Conservation (phyloP, 2,888 invertebrate species). For the Lasioglossum marginatum region DNA sequence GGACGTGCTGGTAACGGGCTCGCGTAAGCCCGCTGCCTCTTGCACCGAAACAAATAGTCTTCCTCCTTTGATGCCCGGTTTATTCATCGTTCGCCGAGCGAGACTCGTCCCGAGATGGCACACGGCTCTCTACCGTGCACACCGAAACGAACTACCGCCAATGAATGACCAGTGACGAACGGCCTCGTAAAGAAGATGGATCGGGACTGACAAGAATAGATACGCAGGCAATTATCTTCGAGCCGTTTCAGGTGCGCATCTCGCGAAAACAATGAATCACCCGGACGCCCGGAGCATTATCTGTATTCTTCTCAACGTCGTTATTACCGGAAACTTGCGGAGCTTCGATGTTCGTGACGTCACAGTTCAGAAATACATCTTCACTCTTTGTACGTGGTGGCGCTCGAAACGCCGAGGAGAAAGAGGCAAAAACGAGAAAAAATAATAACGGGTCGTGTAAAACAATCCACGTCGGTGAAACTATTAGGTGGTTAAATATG, state of each 20-base stretch:
- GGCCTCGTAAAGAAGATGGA: constrained; percentile 68
- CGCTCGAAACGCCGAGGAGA: too few relatives aligned
- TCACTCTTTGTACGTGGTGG: background rate
- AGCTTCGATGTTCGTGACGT: background rate
- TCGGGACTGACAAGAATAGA: constrained; percentile 64
- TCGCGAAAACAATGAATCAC: constrained; percentile 63
- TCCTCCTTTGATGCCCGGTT: constrained; percentile 11
- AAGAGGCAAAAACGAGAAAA: too few relatives aligned
- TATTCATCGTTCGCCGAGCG: constrained; percentile 22
- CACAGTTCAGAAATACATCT: background rate
- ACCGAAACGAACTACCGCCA: constrained; percentile 47
- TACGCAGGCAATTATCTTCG: constrained; percentile 60
- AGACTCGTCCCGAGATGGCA: constrained; percentile 48
- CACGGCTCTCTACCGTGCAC: constrained; percentile 3
- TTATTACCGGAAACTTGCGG: background rate
- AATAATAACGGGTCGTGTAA: too few relatives aligned
- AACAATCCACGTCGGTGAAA: too few relatives aligned
- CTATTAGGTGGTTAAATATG: too few relatives aligned
- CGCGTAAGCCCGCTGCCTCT: background rate
- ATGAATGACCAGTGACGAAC: constrained; percentile 67
- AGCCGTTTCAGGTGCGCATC: constrained; percentile 44
- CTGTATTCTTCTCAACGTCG: background rate
- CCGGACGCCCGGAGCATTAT: background rate
- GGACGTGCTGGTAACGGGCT: constrained; percentile 3
- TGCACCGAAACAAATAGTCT: background rate